These are phyloP conservation scores for Bruchidius siliquastri DNA, from an alignment of 2,888 invertebrate genomes.

Conservation along the genomic window DNA sequence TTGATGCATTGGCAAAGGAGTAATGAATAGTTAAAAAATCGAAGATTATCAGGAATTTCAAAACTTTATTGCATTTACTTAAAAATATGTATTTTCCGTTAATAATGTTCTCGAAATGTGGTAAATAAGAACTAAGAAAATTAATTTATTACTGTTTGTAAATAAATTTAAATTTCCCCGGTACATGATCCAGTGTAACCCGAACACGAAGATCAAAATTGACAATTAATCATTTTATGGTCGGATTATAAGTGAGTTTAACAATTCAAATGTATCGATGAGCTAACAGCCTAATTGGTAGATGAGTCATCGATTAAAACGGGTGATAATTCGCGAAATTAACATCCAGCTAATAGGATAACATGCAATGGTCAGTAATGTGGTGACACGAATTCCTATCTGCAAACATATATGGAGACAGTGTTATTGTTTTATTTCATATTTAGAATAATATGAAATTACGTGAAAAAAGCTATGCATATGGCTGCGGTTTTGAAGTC, in stretches of 20 bases:
- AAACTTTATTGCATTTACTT: too few species aligned
- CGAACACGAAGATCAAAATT: constrained; percentile 9
- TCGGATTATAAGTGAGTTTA: constrained; percentile 32
- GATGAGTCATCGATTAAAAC: constrained; percentile 35
- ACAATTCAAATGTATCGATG: constrained; percentile 43
- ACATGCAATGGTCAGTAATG: background rate
- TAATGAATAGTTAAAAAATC: too few species aligned
- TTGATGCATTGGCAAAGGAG: too few species aligned
- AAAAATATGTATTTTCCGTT: too few species aligned
- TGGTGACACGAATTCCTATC: background rate
- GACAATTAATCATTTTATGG: constrained; percentile 28
- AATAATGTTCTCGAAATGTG: too few species aligned
- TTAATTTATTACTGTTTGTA: too few species aligned
- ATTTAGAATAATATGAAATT: background rate
- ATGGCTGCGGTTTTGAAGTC: background rate
- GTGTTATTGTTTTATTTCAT: background rate
- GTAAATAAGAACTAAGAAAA: too few species aligned
- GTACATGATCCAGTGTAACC: background rate
- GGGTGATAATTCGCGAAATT: constrained; percentile 30
- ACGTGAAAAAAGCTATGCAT: background rate
- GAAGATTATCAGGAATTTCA: too few species aligned
- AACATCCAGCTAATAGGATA: constrained; percentile 14
- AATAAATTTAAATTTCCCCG: background rate
- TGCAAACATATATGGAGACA: background rate
- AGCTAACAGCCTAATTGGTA: constrained; percentile 40